phyloP scores from a whole-genome alignment of 1,140 invertebrate genomes.

The Drosophila willistoni region DNA sequence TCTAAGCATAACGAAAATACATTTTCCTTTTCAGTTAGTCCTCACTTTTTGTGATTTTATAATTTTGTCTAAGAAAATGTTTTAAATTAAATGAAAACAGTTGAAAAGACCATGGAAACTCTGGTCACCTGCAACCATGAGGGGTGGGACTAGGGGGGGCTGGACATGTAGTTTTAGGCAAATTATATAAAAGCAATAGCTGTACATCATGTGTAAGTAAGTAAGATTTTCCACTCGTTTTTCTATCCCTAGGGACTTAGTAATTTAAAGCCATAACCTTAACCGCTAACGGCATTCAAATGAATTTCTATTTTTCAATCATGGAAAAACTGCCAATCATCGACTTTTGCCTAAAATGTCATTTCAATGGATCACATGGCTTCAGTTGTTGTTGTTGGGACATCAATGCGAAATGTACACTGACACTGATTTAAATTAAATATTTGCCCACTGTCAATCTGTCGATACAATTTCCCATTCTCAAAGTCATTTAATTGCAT shows the following conservation, averaged over 20 bases:
- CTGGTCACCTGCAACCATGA: conserved; percentile 1
- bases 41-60: conserved; percentile 49
- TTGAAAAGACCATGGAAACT: conserved; percentile 22
- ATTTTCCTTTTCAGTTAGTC: not conserved
- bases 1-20: not conserved
- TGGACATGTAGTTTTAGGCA: conserved; percentile 66
- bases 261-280: conserved; percentile 35
- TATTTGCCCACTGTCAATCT: conserved; percentile 66
- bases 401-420: conserved; percentile 51
- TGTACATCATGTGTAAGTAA: conserved; percentile 12
- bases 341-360: conserved; percentile 16
- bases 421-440: conserved; percentile 81
- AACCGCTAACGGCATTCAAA: conserved; percentile 22
- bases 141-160: no score
- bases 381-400: conserved; percentile 16
- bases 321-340: conserved; percentile 43
- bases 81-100: conserved; percentile 80
- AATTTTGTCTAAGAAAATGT: conserved; percentile 78
- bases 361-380: conserved; percentile 11
- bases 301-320: conserved; percentile 30
- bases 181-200: conserved; percentile 75
- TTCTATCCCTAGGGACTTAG: not conserved
- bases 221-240: conserved; percentile 24
- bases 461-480: conserved; percentile 52
- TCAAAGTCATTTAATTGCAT: conserved; percentile 57